A percentile compares a stretch with the other conserved stretches of the same genome.
Evolutionary conservation across 2,888 invertebrate genomes (phyloP).

Genomic region (Cordilura impudica): DNA sequence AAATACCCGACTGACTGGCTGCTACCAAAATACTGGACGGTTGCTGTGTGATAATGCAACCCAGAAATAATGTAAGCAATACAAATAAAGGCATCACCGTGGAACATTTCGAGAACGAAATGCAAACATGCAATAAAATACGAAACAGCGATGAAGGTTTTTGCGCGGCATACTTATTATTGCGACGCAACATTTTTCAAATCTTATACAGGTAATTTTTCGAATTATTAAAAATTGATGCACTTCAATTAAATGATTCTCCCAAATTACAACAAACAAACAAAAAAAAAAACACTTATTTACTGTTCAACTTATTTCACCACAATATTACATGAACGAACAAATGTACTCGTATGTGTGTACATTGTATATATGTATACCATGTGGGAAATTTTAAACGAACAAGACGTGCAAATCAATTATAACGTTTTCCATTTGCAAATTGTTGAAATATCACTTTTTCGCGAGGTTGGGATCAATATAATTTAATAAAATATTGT

Average conservation of each 20-base stretch:
- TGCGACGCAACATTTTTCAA: not conserved
- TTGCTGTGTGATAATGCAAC: constrained; percentile 14
- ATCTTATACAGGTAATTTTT: not conserved
- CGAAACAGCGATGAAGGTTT: not conserved
- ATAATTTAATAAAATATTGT: not conserved
- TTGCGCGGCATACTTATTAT: not conserved
- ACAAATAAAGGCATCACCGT: not conserved
- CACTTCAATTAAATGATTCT: not conserved
- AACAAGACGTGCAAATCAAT: not conserved
- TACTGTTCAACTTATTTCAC: not conserved
- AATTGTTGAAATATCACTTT: not conserved
- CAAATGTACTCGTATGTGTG: too few species aligned
- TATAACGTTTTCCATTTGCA: not conserved
- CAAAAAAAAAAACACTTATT: not conserved
- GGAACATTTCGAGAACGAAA: not conserved
- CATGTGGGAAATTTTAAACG: not conserved
- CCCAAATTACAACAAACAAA: not conserved
- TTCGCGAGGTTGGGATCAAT: not conserved
- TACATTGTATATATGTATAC: not conserved
- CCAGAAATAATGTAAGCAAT: constrained; percentile 6
- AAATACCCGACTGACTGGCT: constrained; percentile 83
- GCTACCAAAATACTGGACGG: constrained; percentile 53
- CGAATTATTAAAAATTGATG: not conserved
- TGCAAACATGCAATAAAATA: not conserved
- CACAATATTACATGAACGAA: not conserved